Percentiles rank a stretch among this genome's conserved stretches.
These are phyloP conservation scores for Chydorus sphaericus DNA, from an alignment of 2,888 invertebrate species.

Conservation along the genomic window DNA sequence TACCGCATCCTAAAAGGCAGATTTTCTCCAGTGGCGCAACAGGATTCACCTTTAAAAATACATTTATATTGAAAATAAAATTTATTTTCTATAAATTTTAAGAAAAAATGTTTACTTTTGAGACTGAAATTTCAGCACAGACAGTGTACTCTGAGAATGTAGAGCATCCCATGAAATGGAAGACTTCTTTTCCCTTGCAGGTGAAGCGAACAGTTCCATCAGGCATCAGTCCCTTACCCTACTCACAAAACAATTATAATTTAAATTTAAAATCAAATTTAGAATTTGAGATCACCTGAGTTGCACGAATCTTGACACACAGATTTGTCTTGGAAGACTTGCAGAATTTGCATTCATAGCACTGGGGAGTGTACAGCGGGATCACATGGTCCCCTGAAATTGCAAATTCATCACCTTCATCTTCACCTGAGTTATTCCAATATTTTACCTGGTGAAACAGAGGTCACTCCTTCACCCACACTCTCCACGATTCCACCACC, in stretches of 20 bases:
- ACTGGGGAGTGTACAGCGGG: constrained; percentile 92
- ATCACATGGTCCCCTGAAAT: constrained; percentile 77
- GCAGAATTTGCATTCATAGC: constrained; percentile 92
- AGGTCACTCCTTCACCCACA: constrained; percentile 78
- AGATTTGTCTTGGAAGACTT: constrained; percentile 89
- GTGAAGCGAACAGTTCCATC: constrained; percentile 77
- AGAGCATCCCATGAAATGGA: constrained; percentile 90
- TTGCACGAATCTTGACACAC: constrained; percentile 76
- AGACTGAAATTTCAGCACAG: constrained; percentile 84
- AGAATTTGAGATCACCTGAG: constrained; percentile 28
- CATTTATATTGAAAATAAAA: background rate
- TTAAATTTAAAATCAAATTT: no score
- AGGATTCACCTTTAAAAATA: constrained; percentile 41
- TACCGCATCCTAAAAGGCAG: constrained; percentile 85
- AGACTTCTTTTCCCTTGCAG: constrained; percentile 60
- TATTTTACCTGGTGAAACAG: constrained; percentile 53
- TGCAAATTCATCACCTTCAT: constrained; percentile 14
- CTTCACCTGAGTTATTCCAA: constrained; percentile 3
- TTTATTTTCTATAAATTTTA: background rate
- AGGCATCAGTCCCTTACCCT: constrained; percentile 78
- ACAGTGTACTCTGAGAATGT: constrained; percentile 91
- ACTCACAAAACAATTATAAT: constrained; percentile 20
- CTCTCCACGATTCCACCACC: constrained; percentile 95
- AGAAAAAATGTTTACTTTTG: constrained; percentile 47
- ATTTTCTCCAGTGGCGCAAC: constrained; percentile 72